Conservation (phyloP, 2,113 vertebrate genomes). For the Catagonus wagneri region DNA sequence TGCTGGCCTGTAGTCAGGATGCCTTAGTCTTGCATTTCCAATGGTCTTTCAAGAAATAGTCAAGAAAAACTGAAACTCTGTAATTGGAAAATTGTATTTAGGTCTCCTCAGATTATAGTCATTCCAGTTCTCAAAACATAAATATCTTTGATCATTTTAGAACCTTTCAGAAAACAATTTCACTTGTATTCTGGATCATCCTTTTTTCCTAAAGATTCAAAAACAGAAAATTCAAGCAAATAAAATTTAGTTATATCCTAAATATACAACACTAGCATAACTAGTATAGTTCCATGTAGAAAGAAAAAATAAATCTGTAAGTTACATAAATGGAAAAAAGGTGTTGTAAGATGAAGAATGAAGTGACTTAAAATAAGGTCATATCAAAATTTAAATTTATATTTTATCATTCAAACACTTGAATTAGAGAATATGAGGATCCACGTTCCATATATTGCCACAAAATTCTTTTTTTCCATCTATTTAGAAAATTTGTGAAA, state of each 20-base stretch:
- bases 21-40: background rate
- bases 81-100: conserved; percentile 38
- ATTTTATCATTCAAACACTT: background rate
- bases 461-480: background rate
- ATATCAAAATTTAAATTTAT: conserved; percentile 49
- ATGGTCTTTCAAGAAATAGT: background rate
- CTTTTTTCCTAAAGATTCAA: conserved; percentile 46
- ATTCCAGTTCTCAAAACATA: conserved; percentile 17
- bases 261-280: background rate
- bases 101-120: background rate
- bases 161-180: conserved; percentile 44
- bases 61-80: background rate
- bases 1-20: background rate
- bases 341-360: conserved; percentile 33
- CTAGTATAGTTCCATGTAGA: background rate
- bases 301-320: conserved; percentile 63
- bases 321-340: conserved; percentile 59
- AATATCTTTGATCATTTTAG: background rate
- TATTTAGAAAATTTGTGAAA: conserved; percentile 22
- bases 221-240: background rate
- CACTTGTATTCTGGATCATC: conserved; percentile 10
- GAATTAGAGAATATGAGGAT: background rate
- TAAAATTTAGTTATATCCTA: conserved; percentile 41
- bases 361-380: background rate
- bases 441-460: background rate